phyloP scores from a whole-genome alignment of 2,113 vertebrate genomes.

The Dascyllus trimaculatus region DNA sequence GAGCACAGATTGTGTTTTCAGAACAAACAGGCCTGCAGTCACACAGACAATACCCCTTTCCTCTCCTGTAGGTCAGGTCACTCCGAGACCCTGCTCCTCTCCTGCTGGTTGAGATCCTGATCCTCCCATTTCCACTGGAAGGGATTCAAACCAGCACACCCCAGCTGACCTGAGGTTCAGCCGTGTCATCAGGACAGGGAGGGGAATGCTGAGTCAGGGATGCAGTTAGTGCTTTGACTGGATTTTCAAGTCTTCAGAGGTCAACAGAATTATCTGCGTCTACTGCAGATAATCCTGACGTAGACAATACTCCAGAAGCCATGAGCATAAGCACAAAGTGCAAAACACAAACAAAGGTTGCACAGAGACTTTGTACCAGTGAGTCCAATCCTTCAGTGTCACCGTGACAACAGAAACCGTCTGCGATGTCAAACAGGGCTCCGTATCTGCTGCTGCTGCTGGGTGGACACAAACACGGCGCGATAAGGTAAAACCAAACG shows the following conservation, averaged over 20 bases:
- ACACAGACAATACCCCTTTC: constrained; percentile 47
- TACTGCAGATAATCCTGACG: too few relatives aligned
- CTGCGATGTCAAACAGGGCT: background rate
- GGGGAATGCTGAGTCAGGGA: constrained; percentile 24
- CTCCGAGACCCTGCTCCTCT: background rate
- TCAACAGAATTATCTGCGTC: too few relatives aligned
- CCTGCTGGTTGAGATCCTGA: constrained; percentile 30
- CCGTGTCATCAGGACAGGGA: background rate
- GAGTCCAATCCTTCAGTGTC: background rate
- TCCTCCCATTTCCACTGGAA: constrained; percentile 25
- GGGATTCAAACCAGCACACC: constrained; percentile 8
- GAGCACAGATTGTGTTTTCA: constrained; percentile 63
- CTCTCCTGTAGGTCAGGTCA: constrained; percentile 30
- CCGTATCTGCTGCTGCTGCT: background rate
- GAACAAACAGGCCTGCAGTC: constrained; percentile 63
- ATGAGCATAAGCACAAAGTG: background rate
- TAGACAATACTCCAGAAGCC: too few relatives aligned
- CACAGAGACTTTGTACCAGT: background rate
- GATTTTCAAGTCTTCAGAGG: too few relatives aligned
- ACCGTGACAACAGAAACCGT: constrained; percentile 6
- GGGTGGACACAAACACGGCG: constrained; percentile 5
- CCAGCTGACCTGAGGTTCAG: constrained; percentile 27
- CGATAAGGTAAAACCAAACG: background rate
- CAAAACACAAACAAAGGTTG: background rate
- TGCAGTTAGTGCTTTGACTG: too few relatives aligned